phyloP scores from a whole-genome alignment of 2,113 vertebrate genomes.

The Noctilio leporinus region DNA sequence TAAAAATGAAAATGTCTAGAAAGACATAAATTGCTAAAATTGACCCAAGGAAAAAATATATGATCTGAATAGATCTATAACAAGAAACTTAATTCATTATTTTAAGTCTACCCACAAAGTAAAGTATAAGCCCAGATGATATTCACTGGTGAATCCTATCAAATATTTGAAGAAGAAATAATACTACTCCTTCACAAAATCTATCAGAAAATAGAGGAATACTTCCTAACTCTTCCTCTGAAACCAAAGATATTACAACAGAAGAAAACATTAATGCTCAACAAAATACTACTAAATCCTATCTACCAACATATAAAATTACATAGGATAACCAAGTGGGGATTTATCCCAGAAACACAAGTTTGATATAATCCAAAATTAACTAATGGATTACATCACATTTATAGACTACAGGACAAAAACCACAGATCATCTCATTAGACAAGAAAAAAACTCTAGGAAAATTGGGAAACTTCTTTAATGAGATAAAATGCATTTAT shows the following conservation, averaged over 20 bases:
- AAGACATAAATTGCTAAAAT: background rate
- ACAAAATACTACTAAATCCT: background rate
- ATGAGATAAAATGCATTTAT: background rate
- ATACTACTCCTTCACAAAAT: background rate
- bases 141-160: background rate
- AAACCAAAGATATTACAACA: background rate
- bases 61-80: background rate
- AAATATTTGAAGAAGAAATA: background rate
- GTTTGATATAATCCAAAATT: background rate
- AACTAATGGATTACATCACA: background rate
- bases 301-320: background rate
- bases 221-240: background rate
- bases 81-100: slow-evolving; percentile 7
- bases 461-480: background rate
- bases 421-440: background rate
- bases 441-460: background rate
- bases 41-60: background rate
- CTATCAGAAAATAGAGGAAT: background rate
- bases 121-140: background rate
- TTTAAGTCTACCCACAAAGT: background rate
- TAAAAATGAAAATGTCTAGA: background rate
- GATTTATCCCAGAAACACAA: background rate
- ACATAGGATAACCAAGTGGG: background rate
- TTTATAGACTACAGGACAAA: background rate
- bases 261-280: background rate